phyloP scores from a whole-genome alignment of 2,888 invertebrate species.

The Caenorhabditis becei region DNA sequence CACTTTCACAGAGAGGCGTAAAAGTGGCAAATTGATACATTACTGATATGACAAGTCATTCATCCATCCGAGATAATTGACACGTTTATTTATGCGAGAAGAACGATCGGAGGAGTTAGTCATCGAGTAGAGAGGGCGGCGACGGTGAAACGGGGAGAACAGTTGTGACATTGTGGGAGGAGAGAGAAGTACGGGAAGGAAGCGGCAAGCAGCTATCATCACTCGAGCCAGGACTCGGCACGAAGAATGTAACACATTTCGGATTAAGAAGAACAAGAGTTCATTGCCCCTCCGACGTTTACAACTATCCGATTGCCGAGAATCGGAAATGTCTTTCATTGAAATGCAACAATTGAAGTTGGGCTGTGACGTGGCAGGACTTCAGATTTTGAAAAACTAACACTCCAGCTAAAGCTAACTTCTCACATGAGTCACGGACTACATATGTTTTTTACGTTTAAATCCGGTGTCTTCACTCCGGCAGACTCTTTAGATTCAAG shows the following conservation, averaged over 20 bases:
- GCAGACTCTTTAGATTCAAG: constrained; percentile 7
- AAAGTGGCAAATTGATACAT: constrained; percentile 36
- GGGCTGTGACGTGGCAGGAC: too few relatives aligned
- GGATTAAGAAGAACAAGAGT: constrained; percentile 50
- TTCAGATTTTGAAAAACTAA: too few relatives aligned
- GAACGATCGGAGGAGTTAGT: background rate
- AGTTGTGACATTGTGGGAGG: constrained; percentile 53
- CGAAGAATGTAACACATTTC: constrained; percentile 52
- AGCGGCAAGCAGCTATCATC: constrained; percentile 47
- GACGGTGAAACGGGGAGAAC: constrained; percentile 48
- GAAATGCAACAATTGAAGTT: constrained; percentile 1
- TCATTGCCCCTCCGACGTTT: constrained; percentile 45
- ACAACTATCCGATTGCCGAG: constrained; percentile 10
- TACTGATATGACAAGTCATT: constrained; percentile 54
- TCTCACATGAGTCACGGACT: constrained; percentile 1
- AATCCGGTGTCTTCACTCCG: background rate
- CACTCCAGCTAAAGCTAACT: too few relatives aligned
- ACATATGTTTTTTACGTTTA: constrained; percentile 57
- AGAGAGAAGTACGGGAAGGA: constrained; percentile 10
- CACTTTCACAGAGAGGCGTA: constrained; percentile 10
- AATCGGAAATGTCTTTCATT: background rate
- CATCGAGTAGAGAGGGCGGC: constrained; percentile 25
- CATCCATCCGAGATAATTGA: constrained; percentile 54
- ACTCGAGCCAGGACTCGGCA: constrained; percentile 25
- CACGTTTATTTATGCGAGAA: constrained; percentile 49